Percentiles rank a stretch among this genome's conserved stretches.
phyloP scores from a whole-genome alignment of 2,797 vertebrate species.

The Galago senegalensis region DNA sequence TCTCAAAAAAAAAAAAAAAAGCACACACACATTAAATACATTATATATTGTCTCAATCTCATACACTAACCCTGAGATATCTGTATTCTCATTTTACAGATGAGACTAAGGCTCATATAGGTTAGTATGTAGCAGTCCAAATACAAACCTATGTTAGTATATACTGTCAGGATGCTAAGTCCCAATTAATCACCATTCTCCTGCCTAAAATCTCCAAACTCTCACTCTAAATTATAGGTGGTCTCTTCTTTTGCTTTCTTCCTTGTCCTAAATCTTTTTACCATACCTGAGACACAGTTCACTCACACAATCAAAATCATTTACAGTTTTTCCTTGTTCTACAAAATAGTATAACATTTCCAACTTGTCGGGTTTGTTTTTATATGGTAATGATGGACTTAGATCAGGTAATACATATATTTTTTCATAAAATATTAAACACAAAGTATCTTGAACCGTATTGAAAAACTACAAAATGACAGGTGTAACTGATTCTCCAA shows the following conservation, averaged over 20 bases:
- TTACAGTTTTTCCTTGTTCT: background rate
- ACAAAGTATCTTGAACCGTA: background rate
- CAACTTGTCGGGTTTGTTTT: background rate
- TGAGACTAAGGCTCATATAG: background rate
- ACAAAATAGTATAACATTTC: background rate
- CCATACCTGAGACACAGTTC: background rate
- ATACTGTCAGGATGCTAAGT: background rate
- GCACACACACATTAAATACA: background rate
- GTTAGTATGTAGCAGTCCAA: background rate
- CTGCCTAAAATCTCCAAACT: background rate
- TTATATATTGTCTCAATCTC: background rate
- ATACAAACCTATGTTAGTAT: background rate
- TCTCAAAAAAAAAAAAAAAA: background rate
- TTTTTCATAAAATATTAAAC: slow-evolving; percentile 27
- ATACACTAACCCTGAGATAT: background rate
- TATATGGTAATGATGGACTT: background rate
- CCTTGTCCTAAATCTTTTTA: background rate
- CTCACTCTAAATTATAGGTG: background rate
- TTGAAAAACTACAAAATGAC: background rate
- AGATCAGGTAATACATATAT: background rate
- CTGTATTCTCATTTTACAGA: background rate
- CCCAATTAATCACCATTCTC: background rate
- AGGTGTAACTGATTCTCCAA: background rate
- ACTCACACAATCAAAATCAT: background rate
- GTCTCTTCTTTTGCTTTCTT: background rate